Evolutionary conservation across 2,113 vertebrate species (phyloP).

Genomic region (Psilopsiagon aurifrons): DNA sequence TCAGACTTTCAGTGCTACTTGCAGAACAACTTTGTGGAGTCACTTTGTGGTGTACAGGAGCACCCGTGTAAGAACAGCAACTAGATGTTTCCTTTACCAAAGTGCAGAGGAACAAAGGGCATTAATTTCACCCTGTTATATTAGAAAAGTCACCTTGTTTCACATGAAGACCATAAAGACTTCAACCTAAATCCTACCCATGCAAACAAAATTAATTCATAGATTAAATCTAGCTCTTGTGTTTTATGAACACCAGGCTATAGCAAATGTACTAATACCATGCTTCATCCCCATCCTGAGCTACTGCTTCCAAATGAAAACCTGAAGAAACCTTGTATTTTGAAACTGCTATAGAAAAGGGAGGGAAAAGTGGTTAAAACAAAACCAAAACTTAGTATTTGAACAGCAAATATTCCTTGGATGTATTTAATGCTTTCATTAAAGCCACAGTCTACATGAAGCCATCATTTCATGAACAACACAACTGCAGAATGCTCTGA

Average conservation of each 20-base stretch:
- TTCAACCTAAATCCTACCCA: background rate
- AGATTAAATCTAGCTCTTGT: background rate
- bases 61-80: background rate
- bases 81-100: background rate
- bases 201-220: background rate
- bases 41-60: background rate
- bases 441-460: background rate
- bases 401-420: background rate
- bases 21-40: background rate
- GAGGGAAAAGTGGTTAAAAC: background rate
- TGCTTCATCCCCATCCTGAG: background rate
- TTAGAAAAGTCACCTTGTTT: background rate
- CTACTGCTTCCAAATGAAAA: background rate
- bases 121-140: background rate
- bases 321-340: background rate
- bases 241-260: background rate
- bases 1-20: background rate
- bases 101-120: background rate
- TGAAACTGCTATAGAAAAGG: background rate
- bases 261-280: background rate
- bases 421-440: background rate
- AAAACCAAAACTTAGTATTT: background rate
- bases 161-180: background rate
- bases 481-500: background rate
- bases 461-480: background rate